Percentiles rank a stretch among this genome's conserved stretches.
These are phyloP conservation scores for Tortricodes alternella DNA, from an alignment of 2,888 invertebrate genomes.

Conservation along the genomic window DNA sequence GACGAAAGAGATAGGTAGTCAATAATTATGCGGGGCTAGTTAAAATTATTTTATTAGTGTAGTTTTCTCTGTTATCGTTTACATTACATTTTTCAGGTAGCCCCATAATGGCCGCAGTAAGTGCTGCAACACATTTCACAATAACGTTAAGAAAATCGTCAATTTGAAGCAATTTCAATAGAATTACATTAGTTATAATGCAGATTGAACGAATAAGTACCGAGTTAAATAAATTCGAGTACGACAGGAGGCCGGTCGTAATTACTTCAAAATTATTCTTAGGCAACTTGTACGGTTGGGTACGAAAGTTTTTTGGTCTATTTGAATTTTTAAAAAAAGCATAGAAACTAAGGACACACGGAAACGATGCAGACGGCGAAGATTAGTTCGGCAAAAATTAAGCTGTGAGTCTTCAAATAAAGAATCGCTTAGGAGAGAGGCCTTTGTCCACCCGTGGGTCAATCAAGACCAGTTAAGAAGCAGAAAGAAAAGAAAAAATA, in stretches of 20 bases:
- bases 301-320: neutral
- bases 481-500: too few species aligned
- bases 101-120: neutral
- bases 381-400: too few species aligned
- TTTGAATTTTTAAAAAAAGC: neutral
- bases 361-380: too few species aligned
- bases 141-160: constrained; percentile 9
- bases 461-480: too few species aligned
- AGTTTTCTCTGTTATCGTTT: neutral
- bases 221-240: constrained; percentile 52
- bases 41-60: too few species aligned
- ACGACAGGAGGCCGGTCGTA: constrained; percentile 58
- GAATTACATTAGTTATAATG: constrained; percentile 27
- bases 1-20: too few species aligned
- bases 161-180: constrained; percentile 26
- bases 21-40: too few species aligned
- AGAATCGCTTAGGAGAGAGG: too few species aligned
- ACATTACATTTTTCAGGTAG: neutral
- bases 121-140: neutral
- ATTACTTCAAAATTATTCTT: constrained; percentile 70
- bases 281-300: constrained; percentile 50
- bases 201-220: constrained; percentile 47
- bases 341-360: too few species aligned
- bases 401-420: too few species aligned
- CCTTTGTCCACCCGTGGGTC: too few species aligned